phyloP scores from a whole-genome alignment of 2,888 invertebrate species.

The Onchidella celtica region DNA sequence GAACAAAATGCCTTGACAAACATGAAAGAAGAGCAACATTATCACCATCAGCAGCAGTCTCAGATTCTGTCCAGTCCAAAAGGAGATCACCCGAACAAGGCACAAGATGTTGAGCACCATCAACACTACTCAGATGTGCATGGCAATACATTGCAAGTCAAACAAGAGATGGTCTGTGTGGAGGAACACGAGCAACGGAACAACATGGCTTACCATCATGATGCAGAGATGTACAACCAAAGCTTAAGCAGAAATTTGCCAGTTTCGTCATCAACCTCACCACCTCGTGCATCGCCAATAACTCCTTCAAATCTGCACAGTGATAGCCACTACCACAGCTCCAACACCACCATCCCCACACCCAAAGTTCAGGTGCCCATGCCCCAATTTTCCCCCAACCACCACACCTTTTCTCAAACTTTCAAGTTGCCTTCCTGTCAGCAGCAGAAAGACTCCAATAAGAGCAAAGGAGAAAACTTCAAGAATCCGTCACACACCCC shows the following conservation, averaged over 20 bases:
- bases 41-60: background rate
- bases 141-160: background rate
- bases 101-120: background rate
- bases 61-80: slow-evolving; percentile 1
- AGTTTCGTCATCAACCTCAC: background rate
- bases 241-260: background rate
- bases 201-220: background rate
- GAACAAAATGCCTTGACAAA: background rate
- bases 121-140: background rate
- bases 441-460: background rate
- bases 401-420: background rate
- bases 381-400: background rate
- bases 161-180: slow-evolving; percentile 7
- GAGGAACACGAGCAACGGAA: slow-evolving; percentile 7
- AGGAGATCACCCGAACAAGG: background rate
- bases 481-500: background rate
- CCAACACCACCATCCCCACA: background rate
- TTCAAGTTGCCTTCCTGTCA: slow-evolving; percentile 16
- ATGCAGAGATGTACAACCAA: background rate
- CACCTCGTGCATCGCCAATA: background rate
- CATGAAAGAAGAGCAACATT: background rate
- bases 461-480: background rate
- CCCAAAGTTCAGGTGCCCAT: background rate
- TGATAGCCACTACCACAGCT: background rate
- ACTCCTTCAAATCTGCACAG: background rate